Base-by-base conservation (phyloP, 2,113 vertebrate species). In the Balaeniceps rex region DNA sequence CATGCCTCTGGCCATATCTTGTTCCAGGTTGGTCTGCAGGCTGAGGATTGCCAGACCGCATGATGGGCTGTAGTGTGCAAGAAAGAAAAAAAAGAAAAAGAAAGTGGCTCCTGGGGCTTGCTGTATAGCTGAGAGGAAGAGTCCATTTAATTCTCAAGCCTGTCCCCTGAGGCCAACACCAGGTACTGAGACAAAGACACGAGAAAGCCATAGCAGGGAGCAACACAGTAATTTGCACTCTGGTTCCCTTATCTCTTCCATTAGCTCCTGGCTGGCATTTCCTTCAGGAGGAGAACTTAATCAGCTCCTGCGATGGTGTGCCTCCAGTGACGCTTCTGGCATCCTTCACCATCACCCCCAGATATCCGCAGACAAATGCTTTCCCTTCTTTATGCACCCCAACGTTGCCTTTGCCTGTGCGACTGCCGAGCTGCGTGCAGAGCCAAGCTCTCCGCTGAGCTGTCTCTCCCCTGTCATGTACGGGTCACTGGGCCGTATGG, bases 61-160 rank as follows among this genome's bases (percentile, higher is more conserved):
- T 19, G 65, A 83, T 3, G 13, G 69, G 61, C 80, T 22, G 29
- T 5, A 23, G 52, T 8, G 22, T 51, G 69, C 36, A 77, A 83
- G 69, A 70, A 40, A n/a, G 11, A 26, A 75, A n/a, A 22, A 42
- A 25, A 38, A 52, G 13, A 23, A 83, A 38, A 49, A 49, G 10
- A 16, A 70, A 88, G 82, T 10, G 33, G 23, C 46, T 69, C 75
- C 82, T 52, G 61, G 60, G 77, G 31, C 15, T 89, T n/a, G 46
- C 55, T 47, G 33, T 23, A 22, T 14, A 78, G 69, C 91, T 94
- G 49, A 46, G 57, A 82, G 69, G 52, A 94, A 88, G 24, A 75
- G 63, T 33, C 49, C 63, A 51, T 96, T 94, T 95, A 95, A 89
- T 87, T 94, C 88, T 51, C 74, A 79, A 89, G 49, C 49, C 46